phyloP scores from a whole-genome alignment of 2,888 invertebrate genomes.

The Parthenolecanium corni region DNA sequence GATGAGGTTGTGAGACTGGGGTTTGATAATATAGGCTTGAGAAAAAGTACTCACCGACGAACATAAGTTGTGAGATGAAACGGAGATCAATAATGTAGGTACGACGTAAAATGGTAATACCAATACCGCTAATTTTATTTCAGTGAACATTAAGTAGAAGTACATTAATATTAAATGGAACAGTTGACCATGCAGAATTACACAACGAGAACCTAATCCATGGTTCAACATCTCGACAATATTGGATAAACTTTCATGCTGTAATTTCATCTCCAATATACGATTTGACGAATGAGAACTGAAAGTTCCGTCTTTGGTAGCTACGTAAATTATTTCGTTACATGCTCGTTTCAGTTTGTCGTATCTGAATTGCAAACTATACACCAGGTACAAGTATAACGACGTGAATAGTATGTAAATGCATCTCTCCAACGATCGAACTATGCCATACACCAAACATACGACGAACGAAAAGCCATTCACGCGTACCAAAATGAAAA shows the following conservation, averaged over 20 bases:
- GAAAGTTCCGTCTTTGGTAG: not conserved
- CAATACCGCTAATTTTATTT: not conserved
- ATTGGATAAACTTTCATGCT: not conserved
- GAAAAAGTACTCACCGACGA: slow-evolving; percentile 8
- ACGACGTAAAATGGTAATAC: not conserved
- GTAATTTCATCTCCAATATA: not conserved
- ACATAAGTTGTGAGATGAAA: not conserved
- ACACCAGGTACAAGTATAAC: not conserved
- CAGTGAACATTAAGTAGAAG: slow-evolving; percentile 12
- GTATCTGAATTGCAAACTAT: slow-evolving; percentile 8
- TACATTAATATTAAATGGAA: slow-evolving; percentile 7
- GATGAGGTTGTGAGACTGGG: too few species aligned
- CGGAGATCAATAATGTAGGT: not conserved
- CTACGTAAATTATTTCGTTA: not conserved
- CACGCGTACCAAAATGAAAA: not conserved
- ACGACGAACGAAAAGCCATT: not conserved
- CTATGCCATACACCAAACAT: not conserved
- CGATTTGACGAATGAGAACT: not conserved
- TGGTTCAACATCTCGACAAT: not conserved
- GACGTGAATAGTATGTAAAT: not conserved
- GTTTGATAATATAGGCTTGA: too few species aligned
- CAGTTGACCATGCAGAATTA: not conserved
- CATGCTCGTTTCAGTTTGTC: slow-evolving; percentile 1
- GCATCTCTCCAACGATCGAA: slow-evolving; percentile 2
- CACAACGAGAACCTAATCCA: slow-evolving; percentile 8